Evolutionary conservation across 2,113 vertebrate genomes (phyloP), one percentile per base, ranked within the genome.

Genomic region (Micronycteris hirsuta): DNA sequence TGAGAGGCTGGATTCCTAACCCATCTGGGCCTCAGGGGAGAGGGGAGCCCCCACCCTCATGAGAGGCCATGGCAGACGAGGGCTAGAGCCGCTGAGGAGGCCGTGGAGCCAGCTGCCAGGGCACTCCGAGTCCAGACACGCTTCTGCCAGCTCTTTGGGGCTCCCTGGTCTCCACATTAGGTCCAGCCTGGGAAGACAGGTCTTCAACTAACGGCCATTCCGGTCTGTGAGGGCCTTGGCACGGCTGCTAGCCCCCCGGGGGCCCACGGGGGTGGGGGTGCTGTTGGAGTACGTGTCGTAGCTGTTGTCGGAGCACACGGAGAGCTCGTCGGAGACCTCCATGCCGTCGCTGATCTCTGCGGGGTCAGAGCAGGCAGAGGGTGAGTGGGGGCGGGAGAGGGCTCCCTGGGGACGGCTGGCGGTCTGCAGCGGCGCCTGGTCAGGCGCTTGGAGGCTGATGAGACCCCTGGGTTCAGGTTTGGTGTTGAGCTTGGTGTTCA

Each of bases 321-420:
- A 99, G 41, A 99, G 98, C 86, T 99, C 99, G 0, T 99, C 99
- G 0, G 99, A 97, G 74, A 98, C 97, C 97, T 99, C 98, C 67
- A 99, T 97, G 0, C 99, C 99, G 0, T 98, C 99, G 97, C 99
- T 99, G 78, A 99, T 98, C 96, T 99, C 99, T 99, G 98, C 24
- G 7, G 56, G 96, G 95, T 19, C 93, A 78, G 15, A 98, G 22
- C 45, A 92, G 67, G 78, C 58, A 95, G 41, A 58, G 38, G 3
- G 41, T 96, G 87, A 97, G 76, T 4, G 2, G 7, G 31, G 63
- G 65, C 26, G 4, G 16, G 52, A 6, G 19, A 20, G 7, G 19
- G 24, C 20, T 16, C 9, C 1, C 0, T 2, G 2, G 36, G 76
- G 49, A 65, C 24, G 47, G 61, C 70, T 41, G 63, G 43, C 2